A percentile compares a stretch with the other conserved stretches of the same genome.
Evolutionary conservation across 1,140 invertebrate species (phyloP).

Genomic region (Drosophila pachea): DNA sequence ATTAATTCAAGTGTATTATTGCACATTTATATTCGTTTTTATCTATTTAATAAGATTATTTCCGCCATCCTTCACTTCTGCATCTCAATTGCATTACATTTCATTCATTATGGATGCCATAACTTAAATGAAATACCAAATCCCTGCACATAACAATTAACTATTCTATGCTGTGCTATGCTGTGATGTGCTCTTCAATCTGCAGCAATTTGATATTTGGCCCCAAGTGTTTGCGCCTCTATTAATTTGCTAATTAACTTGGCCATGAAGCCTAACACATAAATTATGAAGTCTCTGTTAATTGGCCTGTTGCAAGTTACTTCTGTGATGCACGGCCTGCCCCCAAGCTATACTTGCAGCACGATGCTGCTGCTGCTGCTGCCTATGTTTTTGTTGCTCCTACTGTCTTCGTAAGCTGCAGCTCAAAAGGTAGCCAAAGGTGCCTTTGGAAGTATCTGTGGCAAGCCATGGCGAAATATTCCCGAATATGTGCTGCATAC

Average conservation of each 20-base stretch:
- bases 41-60: too few species aligned
- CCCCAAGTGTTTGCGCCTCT: slow-evolving; percentile 4
- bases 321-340: slow-evolving; percentile 10
- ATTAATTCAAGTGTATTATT: too few species aligned
- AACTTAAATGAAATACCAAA: background rate
- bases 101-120: background rate
- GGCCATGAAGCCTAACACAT: slow-evolving; percentile 21
- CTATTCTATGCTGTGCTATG: background rate
- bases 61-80: too few species aligned
- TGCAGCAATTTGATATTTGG: slow-evolving; percentile 7
- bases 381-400: too few species aligned
- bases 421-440: slow-evolving; percentile 18
- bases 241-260: slow-evolving; percentile 52
- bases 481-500: slow-evolving; percentile 10
- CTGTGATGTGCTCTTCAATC: background rate
- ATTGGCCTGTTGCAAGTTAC: slow-evolving; percentile 30
- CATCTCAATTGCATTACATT: too few species aligned
- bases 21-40: too few species aligned
- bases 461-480: slow-evolving; percentile 7
- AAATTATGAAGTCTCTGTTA: slow-evolving; percentile 31
- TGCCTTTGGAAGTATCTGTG: slow-evolving; percentile 15
- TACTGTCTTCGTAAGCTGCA: too few species aligned
- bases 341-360: slow-evolving; percentile 16
- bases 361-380: too few species aligned
- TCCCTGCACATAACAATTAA: background rate